Percentiles rank a stretch among this genome's conserved stretches.
These are phyloP conservation scores for Mythimna albipuncta DNA, from an alignment of 2,888 invertebrate species.

Conservation along the genomic window DNA sequence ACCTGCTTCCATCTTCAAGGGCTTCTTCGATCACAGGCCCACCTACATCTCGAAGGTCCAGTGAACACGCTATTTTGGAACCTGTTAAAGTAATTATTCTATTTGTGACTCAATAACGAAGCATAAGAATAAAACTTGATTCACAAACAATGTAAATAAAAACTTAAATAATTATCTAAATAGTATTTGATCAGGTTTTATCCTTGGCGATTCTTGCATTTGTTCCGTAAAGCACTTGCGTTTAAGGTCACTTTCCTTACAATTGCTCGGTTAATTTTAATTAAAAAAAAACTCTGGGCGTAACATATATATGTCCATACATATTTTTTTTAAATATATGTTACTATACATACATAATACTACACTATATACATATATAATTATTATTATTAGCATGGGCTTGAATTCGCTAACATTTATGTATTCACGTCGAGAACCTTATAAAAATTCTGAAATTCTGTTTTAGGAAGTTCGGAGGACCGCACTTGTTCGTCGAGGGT, in stretches of 20 bases:
- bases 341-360: too few species aligned
- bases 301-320: too few species aligned
- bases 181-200: neutral
- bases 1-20: slow-evolving; percentile 82
- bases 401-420: neutral
- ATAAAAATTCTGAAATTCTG: neutral
- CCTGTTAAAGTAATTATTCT: slow-evolving; percentile 79
- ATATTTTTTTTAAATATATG: too few species aligned
- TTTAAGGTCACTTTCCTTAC: neutral
- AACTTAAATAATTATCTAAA: neutral
- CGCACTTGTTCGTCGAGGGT: slow-evolving; percentile 83
- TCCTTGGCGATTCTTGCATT: neutral
- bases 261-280: neutral
- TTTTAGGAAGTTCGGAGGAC: slow-evolving; percentile 83
- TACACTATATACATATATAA: too few species aligned
- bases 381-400: too few species aligned
- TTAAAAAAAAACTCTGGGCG: too few species aligned
- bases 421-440: neutral
- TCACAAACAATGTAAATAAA: neutral
- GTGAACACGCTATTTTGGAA: slow-evolving; percentile 84
- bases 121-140: neutral
- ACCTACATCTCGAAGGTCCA: slow-evolving; percentile 85
- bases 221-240: neutral
- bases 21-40: slow-evolving; percentile 86
- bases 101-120: neutral